Percentiles rank a stretch among this genome's conserved stretches.
phyloP scores from a whole-genome alignment of 2,888 invertebrate species.

The Cephonodes hylas region DNA sequence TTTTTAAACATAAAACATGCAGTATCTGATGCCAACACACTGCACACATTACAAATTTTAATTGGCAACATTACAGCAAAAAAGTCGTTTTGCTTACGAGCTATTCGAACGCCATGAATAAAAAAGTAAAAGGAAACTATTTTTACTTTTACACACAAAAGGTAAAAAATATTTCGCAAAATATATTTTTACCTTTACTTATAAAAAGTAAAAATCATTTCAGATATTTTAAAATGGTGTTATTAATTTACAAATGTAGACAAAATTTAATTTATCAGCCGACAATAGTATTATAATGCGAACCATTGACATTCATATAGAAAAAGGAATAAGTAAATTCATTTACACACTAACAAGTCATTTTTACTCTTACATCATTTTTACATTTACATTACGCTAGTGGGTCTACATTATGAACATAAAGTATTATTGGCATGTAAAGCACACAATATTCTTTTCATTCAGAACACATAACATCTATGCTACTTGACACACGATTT shows the following conservation, averaged over 20 bases:
- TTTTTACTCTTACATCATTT: conserved; percentile 19
- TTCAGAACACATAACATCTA: conserved; percentile 21
- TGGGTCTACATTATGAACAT: conserved; percentile 69
- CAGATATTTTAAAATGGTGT: background rate
- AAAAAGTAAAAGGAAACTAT: background rate
- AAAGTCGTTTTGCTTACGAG: background rate
- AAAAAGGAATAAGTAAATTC: background rate
- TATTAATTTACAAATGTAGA: background rate
- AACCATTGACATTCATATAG: background rate
- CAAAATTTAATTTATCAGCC: background rate
- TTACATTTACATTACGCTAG: conserved; percentile 58
- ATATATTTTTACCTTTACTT: background rate
- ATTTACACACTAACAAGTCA: conserved; percentile 3
- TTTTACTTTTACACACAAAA: background rate
- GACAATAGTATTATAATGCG: background rate
- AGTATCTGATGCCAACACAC: conserved; percentile 71
- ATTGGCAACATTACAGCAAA: conserved; percentile 11
- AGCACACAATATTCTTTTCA: conserved; percentile 41
- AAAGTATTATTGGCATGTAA: conserved; percentile 45
- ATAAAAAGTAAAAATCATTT: background rate
- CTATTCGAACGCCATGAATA: background rate
- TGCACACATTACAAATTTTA: conserved; percentile 59
- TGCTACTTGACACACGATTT: conserved; percentile 31
- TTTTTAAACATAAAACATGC: conserved; percentile 39
- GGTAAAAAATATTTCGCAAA: background rate